phyloP scores from a whole-genome alignment of 2,797 vertebrate genomes.

The Choloepus didactylus region DNA sequence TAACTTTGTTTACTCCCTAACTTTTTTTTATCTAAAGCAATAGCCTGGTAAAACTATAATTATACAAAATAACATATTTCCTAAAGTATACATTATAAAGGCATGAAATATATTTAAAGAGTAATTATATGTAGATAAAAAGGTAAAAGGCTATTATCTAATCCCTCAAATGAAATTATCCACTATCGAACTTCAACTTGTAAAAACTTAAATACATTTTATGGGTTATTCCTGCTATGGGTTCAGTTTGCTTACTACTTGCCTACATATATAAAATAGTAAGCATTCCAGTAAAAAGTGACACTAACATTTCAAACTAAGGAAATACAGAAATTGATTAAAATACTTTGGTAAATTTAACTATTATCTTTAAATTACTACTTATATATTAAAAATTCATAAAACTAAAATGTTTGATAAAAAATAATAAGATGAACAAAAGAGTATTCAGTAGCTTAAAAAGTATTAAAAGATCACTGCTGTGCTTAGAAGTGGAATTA shows the following conservation, averaged over 20 bases:
- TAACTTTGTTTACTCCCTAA: background rate
- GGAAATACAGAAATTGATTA: background rate
- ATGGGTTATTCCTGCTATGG: background rate
- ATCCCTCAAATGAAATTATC: slow-evolving; percentile 40
- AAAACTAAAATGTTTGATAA: background rate
- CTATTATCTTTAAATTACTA: background rate
- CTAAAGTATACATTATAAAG: slow-evolving; percentile 25
- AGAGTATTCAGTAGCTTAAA: background rate
- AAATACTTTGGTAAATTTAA: background rate
- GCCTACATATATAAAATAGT: background rate
- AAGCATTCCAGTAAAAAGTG: background rate
- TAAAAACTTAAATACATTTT: slow-evolving; percentile 26
- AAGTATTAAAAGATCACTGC: background rate
- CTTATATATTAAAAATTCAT: slow-evolving; percentile 12
- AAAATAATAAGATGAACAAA: background rate
- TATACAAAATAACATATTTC: slow-evolving; percentile 31
- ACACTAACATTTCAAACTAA: background rate
- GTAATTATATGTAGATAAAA: background rate
- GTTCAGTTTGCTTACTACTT: slow-evolving; percentile 1
- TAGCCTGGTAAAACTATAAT: slow-evolving; percentile 1
- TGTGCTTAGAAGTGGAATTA: background rate
- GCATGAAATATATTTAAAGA: slow-evolving; percentile 32
- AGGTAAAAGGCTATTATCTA: background rate
- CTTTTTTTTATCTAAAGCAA: slow-evolving; percentile 31
- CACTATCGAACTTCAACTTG: background rate